Evolutionary conservation across 1,140 invertebrate species (phyloP).

Genomic region (Eriosoma lanigerum): DNA sequence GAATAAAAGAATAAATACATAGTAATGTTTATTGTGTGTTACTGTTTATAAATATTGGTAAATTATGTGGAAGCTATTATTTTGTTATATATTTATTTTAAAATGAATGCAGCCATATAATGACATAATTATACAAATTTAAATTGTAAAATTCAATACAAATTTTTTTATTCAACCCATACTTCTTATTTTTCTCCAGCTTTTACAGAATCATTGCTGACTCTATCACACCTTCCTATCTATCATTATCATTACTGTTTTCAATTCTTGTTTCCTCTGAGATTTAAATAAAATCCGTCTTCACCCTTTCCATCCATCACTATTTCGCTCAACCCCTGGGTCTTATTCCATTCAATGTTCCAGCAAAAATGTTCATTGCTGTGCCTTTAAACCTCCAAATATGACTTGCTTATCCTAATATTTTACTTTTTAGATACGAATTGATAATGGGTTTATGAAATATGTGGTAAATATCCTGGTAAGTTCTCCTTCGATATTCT

Average conservation of each 20-base stretch:
- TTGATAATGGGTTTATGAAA: neutral
- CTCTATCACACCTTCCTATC: neutral
- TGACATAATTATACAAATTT: too few species aligned
- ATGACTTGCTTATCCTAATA: neutral
- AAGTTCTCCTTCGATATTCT: too few species aligned
- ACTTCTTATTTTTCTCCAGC: neutral
- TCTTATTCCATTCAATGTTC: neutral
- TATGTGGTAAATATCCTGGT: too few species aligned
- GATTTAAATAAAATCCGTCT: neutral
- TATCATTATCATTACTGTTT: neutral
- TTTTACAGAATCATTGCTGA: neutral
- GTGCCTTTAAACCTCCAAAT: neutral
- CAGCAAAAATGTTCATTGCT: slow-evolving; percentile 3
- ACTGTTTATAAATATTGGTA: too few species aligned
- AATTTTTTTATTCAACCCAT: too few species aligned
- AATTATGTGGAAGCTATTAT: too few species aligned
- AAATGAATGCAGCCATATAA: too few species aligned
- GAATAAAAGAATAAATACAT: too few species aligned
- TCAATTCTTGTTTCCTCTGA: slow-evolving; percentile 5
- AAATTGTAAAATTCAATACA: too few species aligned
- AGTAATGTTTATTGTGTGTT: too few species aligned
- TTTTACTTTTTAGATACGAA: slow-evolving; percentile 17
- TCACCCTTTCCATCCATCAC: neutral
- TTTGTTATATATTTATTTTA: too few species aligned
- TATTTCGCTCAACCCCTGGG: too few species aligned